Base-by-base conservation (phyloP, 2,888 invertebrate genomes). In the Diplazon laetatorius region DNA sequence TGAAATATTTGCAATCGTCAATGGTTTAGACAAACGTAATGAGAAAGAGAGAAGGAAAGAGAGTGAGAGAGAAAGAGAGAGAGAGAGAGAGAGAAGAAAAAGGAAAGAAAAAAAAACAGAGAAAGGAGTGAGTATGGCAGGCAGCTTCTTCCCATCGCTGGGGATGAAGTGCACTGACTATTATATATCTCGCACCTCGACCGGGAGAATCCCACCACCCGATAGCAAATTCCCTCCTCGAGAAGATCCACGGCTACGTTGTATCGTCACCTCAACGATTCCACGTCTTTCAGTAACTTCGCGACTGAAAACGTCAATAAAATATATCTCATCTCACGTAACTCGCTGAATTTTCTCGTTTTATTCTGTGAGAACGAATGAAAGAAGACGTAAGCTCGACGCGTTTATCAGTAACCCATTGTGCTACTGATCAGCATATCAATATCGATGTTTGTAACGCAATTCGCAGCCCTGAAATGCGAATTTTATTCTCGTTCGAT, bases 1-100 rank as follows among this genome's bases (percentile, higher is more conserved):
- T 73, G 65, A 73, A 73, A 73, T 73, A 66, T 73, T 73, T 73
- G 57, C 73, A 73, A 46, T 65, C 59, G 35, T 30, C 55, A 44
- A 55, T 18, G 22, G 55, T n/a, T n/a, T n/a, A 63, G 46, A 22
- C 14, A n/a, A n/a, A n/a, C n/a, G n/a, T n/a, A n/a, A n/a, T n/a
- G n/a, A n/a, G n/a, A n/a, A n/a, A n/a, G n/a, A n/a, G n/a, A n/a
- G 46, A 46, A 6, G 30, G 30, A 30, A 30, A 30, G 30, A 30
- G 4, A 6, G 30, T 30, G 30, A 30, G 4, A 30, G 46, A 46
- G 48, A n/a, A 20, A 35, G 42, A 25, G 37, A 46, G n/a, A 20
- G 48, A 16, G 22, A 39, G 42, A 52, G 44, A 44, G n/a, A n/a
- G n/a, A n/a, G n/a, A n/a, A 37, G 35, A 6, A 6, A 6, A 30